A percentile compares a stretch with the other conserved stretches of the same genome.
Evolutionary conservation across 2,888 invertebrate genomes (phyloP).

Genomic region (Pantelozetes paolii): DNA sequence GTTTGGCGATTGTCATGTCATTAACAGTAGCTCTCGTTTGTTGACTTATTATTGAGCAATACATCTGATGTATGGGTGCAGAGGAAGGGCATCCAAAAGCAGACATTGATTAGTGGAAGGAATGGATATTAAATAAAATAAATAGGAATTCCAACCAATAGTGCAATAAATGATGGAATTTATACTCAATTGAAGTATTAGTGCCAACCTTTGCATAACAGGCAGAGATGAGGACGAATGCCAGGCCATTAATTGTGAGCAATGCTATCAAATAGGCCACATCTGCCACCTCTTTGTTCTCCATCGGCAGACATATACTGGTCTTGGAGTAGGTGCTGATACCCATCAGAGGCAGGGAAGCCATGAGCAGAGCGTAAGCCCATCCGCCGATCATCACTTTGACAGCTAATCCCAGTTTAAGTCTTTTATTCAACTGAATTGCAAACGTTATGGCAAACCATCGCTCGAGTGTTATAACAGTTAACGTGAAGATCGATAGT

Average conservation of each 20-base stretch:
- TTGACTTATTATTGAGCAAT: slow-evolving; percentile 62
- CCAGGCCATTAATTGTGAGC: slow-evolving; percentile 70
- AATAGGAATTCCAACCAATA: too few relatives aligned
- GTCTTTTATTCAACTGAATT: slow-evolving; percentile 72
- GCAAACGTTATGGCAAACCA: slow-evolving; percentile 70
- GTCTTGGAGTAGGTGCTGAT: slow-evolving; percentile 84
- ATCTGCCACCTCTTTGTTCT: slow-evolving; percentile 65
- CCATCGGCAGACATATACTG: slow-evolving; percentile 83
- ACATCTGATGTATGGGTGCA: slow-evolving; percentile 60
- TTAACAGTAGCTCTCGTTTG: slow-evolving; percentile 54
- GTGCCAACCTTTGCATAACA: slow-evolving; percentile 64
- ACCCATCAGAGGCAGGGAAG: slow-evolving; percentile 71
- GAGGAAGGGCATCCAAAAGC: too few relatives aligned
- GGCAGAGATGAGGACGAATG: slow-evolving; percentile 74
- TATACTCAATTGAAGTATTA: too few relatives aligned
- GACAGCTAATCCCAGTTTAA: slow-evolving; percentile 67
- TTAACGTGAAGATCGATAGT: slow-evolving; percentile 78
- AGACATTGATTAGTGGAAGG: too few relatives aligned
- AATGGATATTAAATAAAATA: too few relatives aligned
- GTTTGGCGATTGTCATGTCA: slow-evolving; percentile 73
- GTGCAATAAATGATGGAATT: too few relatives aligned
- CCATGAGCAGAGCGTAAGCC: slow-evolving; percentile 71
- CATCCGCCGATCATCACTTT: slow-evolving; percentile 73
- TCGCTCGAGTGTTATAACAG: slow-evolving; percentile 77
- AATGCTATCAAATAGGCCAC: slow-evolving; percentile 69